Evolutionary conservation across 1,140 invertebrate species (phyloP).

Genomic region (Saccostrea echinata): DNA sequence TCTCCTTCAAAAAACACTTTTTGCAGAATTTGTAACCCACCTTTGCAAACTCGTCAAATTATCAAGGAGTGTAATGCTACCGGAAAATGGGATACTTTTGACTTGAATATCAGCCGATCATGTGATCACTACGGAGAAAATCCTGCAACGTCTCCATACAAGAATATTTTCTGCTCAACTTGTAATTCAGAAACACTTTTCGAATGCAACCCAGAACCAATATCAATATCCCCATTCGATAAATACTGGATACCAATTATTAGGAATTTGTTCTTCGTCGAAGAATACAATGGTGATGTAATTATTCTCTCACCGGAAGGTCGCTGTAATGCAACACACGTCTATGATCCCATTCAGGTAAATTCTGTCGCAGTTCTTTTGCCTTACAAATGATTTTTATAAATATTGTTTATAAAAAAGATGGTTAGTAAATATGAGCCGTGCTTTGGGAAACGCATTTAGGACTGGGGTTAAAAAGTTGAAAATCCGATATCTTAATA

Average conservation of each 20-base stretch:
- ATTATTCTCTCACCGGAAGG: neutral
- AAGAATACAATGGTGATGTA: neutral
- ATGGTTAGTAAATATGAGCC: too few relatives aligned
- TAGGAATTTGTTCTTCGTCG: neutral
- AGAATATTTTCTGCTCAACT: neutral
- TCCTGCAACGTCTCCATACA: neutral
- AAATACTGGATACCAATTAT: neutral
- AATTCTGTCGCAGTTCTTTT: neutral
- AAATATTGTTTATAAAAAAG: too few relatives aligned
- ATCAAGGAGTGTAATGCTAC: neutral
- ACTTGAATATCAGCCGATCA: neutral
- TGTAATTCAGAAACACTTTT: neutral
- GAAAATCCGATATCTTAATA: too few relatives aligned
- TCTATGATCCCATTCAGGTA: neutral
- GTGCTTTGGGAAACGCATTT: too few relatives aligned
- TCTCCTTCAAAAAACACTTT: neutral
- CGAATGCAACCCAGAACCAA: neutral
- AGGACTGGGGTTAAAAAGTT: too few relatives aligned
- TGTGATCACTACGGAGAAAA: neutral
- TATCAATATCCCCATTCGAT: neutral
- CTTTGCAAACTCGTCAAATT: neutral
- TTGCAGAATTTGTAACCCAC: neutral
- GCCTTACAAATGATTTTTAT: too few relatives aligned
- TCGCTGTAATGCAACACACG: neutral
- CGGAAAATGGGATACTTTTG: neutral